Conservation (phyloP, 1,140 invertebrate genomes). For the Triops cancriformis region DNA sequence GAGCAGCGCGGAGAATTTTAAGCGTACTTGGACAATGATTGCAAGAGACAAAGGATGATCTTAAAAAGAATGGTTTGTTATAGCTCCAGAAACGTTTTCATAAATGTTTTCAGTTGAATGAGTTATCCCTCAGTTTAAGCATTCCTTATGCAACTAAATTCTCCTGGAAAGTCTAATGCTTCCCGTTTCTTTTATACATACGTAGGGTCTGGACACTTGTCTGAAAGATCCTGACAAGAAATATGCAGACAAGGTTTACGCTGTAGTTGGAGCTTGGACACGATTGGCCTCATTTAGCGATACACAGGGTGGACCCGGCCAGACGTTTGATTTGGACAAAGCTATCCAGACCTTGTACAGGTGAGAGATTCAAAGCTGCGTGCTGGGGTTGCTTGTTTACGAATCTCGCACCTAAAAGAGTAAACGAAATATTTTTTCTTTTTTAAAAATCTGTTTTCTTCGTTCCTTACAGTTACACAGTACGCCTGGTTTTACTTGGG, state of each 20-base stretch:
- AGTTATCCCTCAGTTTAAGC: neutral
- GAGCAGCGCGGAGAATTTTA: neutral
- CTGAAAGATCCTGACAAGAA: slow-evolving; percentile 48
- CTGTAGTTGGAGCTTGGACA: slow-evolving; percentile 49
- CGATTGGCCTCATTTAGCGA: slow-evolving; percentile 46
- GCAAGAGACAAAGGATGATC: slow-evolving; percentile 9
- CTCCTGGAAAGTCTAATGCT: neutral
- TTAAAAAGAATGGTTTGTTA: slow-evolving; percentile 5
- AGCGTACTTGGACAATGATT: neutral
- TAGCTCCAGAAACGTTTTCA: neutral
- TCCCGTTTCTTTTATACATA: slow-evolving; percentile 25
- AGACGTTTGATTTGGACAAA: neutral
- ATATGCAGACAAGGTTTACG: slow-evolving; percentile 48
- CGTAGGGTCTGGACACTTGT: slow-evolving; percentile 45
- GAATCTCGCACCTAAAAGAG: neutral
- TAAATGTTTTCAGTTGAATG: neutral
- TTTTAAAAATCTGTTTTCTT: neutral
- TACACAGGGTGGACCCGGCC: slow-evolving; percentile 23
- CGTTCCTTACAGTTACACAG: slow-evolving; percentile 37
- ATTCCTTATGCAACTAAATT: neutral
- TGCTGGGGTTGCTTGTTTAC: neutral
- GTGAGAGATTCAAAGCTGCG: slow-evolving; percentile 35
- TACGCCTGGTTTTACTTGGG: slow-evolving; percentile 47
- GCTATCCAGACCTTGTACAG: slow-evolving; percentile 43
- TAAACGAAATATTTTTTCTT: no score